These are phyloP conservation scores for Drosophila auraria DNA, from an alignment of 1,140 invertebrate genomes.

Conservation along the genomic window DNA sequence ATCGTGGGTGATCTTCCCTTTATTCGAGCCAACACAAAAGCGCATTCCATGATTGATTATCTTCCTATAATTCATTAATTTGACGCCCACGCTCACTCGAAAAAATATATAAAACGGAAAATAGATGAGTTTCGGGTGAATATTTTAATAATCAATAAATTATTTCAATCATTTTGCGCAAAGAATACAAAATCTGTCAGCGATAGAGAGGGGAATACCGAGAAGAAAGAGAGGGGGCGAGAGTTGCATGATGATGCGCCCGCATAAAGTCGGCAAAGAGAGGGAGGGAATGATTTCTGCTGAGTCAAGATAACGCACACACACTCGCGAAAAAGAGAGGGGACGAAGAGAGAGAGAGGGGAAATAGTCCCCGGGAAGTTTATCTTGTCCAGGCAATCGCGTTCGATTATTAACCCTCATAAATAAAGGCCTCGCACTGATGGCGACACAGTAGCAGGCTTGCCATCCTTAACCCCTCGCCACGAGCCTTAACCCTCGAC, in stretches of 20 bases:
- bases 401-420: conserved; percentile 82
- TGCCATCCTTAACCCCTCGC: conserved; percentile 20
- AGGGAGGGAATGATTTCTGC: conserved; percentile 43
- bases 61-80: conserved; percentile 67
- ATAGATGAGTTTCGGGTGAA: conserved; percentile 37
- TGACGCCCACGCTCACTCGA: conserved; percentile 34
- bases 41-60: conserved; percentile 69
- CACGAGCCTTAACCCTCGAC: conserved; percentile 23
- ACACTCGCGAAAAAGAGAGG: background rate
- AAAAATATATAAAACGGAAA: conserved; percentile 24
- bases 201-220: background rate
- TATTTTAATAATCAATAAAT: conserved; percentile 73
- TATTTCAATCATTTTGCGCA: conserved; percentile 42
- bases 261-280: conserved; percentile 37
- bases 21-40: conserved; percentile 36
- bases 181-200: conserved; percentile 6
- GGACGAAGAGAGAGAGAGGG: conserved; percentile 4
- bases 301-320: conserved; percentile 68
- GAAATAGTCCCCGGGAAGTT: conserved; percentile 36
- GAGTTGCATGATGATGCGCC: conserved; percentile 44
- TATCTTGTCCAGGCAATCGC: conserved; percentile 75
- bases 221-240: background rate
- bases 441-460: conserved; percentile 51
- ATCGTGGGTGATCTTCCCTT: conserved; percentile 43
- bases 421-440: conserved; percentile 53